Evolutionary conservation across 2,797 vertebrate genomes (phyloP), one percentile per base, ranked within the genome.

Genomic region (Valencia hispanica): DNA sequence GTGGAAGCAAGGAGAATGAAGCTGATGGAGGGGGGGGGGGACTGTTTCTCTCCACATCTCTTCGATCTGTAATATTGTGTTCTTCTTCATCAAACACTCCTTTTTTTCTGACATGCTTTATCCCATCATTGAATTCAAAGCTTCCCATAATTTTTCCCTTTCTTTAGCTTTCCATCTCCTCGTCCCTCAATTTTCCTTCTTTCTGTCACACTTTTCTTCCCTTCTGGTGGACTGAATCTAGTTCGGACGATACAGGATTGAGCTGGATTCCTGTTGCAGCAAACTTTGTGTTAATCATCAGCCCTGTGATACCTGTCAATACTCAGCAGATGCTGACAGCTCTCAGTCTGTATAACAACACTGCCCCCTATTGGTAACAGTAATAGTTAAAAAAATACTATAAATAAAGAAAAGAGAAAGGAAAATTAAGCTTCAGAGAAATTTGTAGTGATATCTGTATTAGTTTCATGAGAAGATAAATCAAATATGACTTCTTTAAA

Each of bases 311-410:
- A 78, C 43, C 75, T 63, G 55, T 82, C 75, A 48, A 8, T 55
- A 18, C 75, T 71, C 70, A 68, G 80, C 80, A 68, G 72, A 76
- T 59, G 73, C 68, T 80, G 51, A 51, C 25, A 68, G 30, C 4
- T 10, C 8, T 1, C 10, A 25, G 45, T 70, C 0, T 34, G 74
- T 78, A 84, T 73, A 15, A 53, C 89, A 80, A 84, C 82, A 89
- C 41, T 86, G 81, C 80, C 87, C 83, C 86, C 91, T 88, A 1
- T 90, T 55, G 89, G 79, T 41, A 1, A 0, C 4, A 1, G 0
- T 14, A n/a, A 2, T 5, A 4, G 9, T 47, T 27, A 55, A 14
- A 50, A 76, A 0, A n/a, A n/a, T n/a, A 30, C 9, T 3, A 0
- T n/a, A 1, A 51, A 71, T n/a, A n/a, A 15, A 25, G 14, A 36